Conservation (phyloP, 1,140 invertebrate species). For the Procambarus clarkii region DNA sequence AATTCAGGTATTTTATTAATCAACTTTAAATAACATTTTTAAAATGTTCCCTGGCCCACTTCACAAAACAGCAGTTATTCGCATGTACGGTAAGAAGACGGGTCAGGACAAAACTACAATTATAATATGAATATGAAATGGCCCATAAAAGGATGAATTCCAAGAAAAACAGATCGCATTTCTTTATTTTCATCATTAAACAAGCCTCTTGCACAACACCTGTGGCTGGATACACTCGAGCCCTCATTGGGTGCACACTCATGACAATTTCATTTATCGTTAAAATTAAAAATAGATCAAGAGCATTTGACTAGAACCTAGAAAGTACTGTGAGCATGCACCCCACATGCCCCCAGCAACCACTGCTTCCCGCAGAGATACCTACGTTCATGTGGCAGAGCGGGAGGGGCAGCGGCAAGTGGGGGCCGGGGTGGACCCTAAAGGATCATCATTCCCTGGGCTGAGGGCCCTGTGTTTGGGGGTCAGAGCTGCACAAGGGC, state of each 20-base stretch:
- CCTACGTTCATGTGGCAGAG: constrained; percentile 69
- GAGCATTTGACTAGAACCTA: constrained; percentile 51
- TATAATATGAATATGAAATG: constrained; percentile 59
- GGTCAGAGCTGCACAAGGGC: constrained; percentile 55
- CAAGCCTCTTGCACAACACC: constrained; percentile 68
- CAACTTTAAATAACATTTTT: constrained; percentile 12
- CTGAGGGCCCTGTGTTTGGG: constrained; percentile 66
- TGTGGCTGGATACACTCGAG: constrained; percentile 68
- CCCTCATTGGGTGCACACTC: constrained; percentile 70
- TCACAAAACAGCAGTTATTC: constrained; percentile 21
- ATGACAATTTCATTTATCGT: constrained; percentile 19
- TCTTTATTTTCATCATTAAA: constrained; percentile 58
- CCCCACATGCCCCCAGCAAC: constrained; percentile 68
- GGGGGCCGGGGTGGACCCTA: constrained; percentile 64
- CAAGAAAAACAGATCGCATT: constrained; percentile 43
- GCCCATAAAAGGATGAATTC: constrained; percentile 46
- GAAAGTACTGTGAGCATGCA: constrained; percentile 63
- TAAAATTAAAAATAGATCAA: constrained; percentile 23
- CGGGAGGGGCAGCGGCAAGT: constrained; percentile 69
- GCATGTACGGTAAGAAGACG: constrained; percentile 29
- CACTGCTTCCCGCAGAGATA: constrained; percentile 68
- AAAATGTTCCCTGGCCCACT: constrained; percentile 57
- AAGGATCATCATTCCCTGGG: constrained; percentile 60
- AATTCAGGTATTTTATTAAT: constrained; percentile 15
- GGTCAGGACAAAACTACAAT: constrained; percentile 13